Evolutionary conservation across 2,113 vertebrate genomes (phyloP), one percentile per base, ranked within the genome.

Genomic region (Ophthalmolycus amberensis): DNA sequence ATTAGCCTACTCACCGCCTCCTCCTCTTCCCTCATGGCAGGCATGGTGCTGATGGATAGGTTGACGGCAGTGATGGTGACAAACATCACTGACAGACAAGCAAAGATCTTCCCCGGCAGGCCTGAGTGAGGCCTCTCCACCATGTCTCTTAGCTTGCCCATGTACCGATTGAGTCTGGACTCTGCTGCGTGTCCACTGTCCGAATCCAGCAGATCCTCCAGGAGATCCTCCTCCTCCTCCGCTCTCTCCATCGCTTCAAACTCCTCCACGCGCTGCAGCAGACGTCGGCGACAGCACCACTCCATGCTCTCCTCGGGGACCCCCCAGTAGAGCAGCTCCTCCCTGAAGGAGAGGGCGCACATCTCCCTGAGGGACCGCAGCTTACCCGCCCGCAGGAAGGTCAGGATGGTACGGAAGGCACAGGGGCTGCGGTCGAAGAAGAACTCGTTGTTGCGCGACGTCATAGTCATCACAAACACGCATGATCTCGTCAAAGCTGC

Each of bases 11-110:
- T 97, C 95, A 99, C 98, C 93, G 93, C 95, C 93, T 99, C 98
- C 90, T 99, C 98, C 27, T 99, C 98, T 78, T 96, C 96, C 87
- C 98, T 96, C 94, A 99, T 95, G 85, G 95, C 96, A 32, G 98
- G 98, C 97, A 99, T 96, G 91, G 98, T 99, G 95, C 98, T 99
- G 93, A 99, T 97, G 74, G 98, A 99, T 27, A 99, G 96, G 91
- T 99, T 99, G 94, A 99, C 71, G 4, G 97, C 98, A 4, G 98
- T 99, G 93, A 99, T 97, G 27, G 98, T 98, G 92, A 99, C 98
- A 71, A 99, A 99, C 84, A 99, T 86, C 88, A 99, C 97, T 0
- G 98, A 99, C 88, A 99, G 93, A 85, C 98, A 99, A 63, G 98
- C 98, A 20, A 99, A 99, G 94, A 99, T 97, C 94, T 99, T 99